These are phyloP conservation scores for Drosophila algonquin DNA, from an alignment of 2,888 invertebrate genomes.

Conservation along the genomic window DNA sequence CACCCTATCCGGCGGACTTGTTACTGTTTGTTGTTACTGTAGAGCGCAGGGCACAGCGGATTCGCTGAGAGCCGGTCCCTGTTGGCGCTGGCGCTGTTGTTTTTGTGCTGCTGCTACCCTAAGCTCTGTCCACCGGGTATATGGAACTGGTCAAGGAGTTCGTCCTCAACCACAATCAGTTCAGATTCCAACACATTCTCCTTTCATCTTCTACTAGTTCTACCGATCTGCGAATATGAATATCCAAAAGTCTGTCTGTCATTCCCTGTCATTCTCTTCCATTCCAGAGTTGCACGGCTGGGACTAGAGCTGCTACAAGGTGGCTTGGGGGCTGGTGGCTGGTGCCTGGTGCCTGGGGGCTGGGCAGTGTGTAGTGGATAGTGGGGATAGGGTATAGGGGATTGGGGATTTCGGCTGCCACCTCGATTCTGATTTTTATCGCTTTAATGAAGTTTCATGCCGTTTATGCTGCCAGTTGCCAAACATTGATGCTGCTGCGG, in stretches of 20 bases:
- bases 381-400: neutral
- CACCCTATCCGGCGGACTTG: constrained; percentile 20
- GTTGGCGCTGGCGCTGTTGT: neutral
- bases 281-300: neutral
- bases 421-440: constrained; percentile 55
- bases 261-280: neutral
- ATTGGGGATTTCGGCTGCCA: constrained; percentile 6
- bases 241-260: neutral
- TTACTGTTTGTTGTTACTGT: constrained; percentile 30
- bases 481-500: constrained; percentile 45
- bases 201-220: neutral
- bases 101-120: neutral
- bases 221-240: neutral
- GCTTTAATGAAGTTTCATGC: constrained; percentile 60
- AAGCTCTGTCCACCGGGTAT: neutral
- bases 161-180: too few species aligned
- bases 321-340: neutral
- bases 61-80: constrained; percentile 7
- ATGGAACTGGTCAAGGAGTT: too few species aligned
- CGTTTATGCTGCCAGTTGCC: constrained; percentile 52
- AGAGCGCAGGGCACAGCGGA: constrained; percentile 9
- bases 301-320: neutral
- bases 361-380: constrained; percentile 11
- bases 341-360: neutral
- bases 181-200: too few species aligned